Base-by-base conservation (phyloP, 2,888 invertebrate species). In the Tholera decimalis region DNA sequence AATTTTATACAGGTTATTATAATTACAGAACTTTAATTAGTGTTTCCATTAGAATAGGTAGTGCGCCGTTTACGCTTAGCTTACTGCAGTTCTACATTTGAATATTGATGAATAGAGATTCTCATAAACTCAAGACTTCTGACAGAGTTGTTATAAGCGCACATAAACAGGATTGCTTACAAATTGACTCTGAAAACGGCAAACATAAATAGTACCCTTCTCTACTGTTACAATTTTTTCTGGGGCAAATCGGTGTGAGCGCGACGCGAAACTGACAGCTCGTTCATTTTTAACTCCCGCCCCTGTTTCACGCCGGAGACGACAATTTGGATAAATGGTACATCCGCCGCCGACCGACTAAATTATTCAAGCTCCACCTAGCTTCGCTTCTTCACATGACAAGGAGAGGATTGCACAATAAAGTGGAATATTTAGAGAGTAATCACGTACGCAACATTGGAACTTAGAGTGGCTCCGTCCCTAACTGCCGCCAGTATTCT, bases 281-380 rank as follows among this genome's bases (percentile, higher is more conserved):
- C 87, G 86, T 92, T 90, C 90, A 93, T 93, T 93, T 93, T 93
- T 92, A 92, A 92, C 90, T 85, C 88, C 77, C 83, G 81, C 84
- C 88, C 86, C 84, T 83, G 84, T 82, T 83, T 82, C 84, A 83
- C 77, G 86, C 83, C 81, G 85, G 86, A 89, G 89, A 88, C 90
- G 90, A 92, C 92, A 92, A 93, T 94, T 93, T 93, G 91, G 91
- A 93, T 93, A 94, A 94, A 94, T 93, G 92, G 91, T 91, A 88
- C 88, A 91, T 91, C 89, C 90, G 84, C 85, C 87, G 90, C 85
- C 92, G 85, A 83, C 91, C 85, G 75, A 78, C 88, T 95, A 91
- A 93, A 94, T 93, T 91, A 95, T 94, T 94, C 92, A 94, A 81
- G 76, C 78, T 80, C 80, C 87, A 89, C 83, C 87, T 89, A 83